Evolutionary conservation across 2,113 vertebrate species (phyloP).

Genomic region (Percopsis transmontana): DNA sequence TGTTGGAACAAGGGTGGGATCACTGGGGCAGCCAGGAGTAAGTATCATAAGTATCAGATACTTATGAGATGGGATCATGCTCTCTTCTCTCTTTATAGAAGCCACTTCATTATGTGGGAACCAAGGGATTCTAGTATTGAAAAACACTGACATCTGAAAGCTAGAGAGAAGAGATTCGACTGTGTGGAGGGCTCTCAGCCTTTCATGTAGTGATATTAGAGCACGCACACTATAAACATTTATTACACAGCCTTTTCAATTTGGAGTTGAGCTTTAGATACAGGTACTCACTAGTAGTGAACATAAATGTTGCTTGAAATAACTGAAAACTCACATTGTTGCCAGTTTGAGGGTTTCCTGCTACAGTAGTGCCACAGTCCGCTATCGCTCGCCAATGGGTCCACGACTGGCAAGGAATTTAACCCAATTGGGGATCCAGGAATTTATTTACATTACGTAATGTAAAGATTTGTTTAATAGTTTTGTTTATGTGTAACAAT

Average conservation of each 20-base stretch:
- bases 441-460: too few relatives aligned
- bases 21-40: constrained; percentile 46
- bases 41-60: constrained; percentile 3
- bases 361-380: too few relatives aligned
- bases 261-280: too few relatives aligned
- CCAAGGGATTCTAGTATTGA: constrained; percentile 16
- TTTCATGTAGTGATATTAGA: background rate
- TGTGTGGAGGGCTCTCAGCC: background rate
- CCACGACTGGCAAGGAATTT: background rate
- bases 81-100: constrained; percentile 43
- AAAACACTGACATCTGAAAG: background rate
- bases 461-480: too few relatives aligned
- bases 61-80: constrained; percentile 42
- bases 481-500: too few relatives aligned
- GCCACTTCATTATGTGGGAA: constrained; percentile 47
- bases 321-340: too few relatives aligned
- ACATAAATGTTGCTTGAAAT: too few relatives aligned
- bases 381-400: background rate
- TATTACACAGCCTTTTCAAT: background rate
- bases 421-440: background rate
- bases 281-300: too few relatives aligned
- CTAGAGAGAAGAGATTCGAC: constrained; percentile 1
- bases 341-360: too few relatives aligned
- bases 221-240: background rate
- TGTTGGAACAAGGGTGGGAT: constrained; percentile 42